Evolutionary conservation across 2,113 vertebrate genomes (phyloP).

Genomic region (Eurypyga helias): DNA sequence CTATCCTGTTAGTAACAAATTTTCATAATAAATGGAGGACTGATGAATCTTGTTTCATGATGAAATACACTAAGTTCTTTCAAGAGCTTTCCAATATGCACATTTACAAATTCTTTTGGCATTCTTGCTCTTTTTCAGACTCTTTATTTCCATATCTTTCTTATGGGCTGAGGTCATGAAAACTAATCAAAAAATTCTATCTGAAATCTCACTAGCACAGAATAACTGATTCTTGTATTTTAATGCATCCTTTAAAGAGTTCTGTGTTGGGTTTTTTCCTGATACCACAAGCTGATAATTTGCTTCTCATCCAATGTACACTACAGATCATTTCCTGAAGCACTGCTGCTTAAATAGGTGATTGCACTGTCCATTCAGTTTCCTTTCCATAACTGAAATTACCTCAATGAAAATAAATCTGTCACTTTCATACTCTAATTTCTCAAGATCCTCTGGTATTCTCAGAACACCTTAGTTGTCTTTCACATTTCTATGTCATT

Average conservation of each 20-base stretch:
- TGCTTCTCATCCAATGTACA: background rate
- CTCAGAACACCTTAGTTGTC: background rate
- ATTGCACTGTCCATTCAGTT: background rate
- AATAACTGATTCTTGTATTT: background rate
- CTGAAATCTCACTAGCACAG: background rate
- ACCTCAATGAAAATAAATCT: background rate
- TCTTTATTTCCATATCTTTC: background rate
- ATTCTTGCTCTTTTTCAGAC: background rate
- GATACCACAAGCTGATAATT: background rate
- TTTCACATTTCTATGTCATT: background rate
- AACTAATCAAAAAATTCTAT: background rate
- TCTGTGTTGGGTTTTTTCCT: background rate
- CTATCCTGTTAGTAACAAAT: background rate
- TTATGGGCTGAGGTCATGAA: background rate
- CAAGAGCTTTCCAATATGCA: background rate
- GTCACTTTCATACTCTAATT: background rate
- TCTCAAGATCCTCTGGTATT: background rate
- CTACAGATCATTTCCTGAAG: background rate
- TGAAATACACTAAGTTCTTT: background rate
- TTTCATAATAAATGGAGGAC: background rate
- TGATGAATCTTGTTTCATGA: background rate
- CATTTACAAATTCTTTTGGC: background rate
- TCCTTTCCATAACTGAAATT: background rate
- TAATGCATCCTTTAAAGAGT: background rate
- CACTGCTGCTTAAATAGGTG: background rate